Base-by-base conservation (phyloP, 1,140 invertebrate species). In the Leptestheria dahalacensis region DNA sequence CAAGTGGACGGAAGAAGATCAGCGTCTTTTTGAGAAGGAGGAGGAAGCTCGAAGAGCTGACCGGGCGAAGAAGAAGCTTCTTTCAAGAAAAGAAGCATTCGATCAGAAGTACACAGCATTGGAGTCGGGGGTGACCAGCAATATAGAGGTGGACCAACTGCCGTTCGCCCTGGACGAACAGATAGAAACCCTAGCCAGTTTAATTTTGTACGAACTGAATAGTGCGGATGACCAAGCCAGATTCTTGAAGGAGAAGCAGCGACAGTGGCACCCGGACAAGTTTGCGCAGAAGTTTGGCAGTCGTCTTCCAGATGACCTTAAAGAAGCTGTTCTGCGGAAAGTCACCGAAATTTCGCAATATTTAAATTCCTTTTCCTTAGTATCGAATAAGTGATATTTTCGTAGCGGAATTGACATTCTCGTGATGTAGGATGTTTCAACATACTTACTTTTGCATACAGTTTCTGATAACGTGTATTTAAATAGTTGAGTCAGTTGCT, bases 281-380 rank as follows among this genome's bases (percentile, higher is more conserved):
- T 60, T 60, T 50, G 26, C 58, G 0, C 58, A 60, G n/a, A 60
- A 60, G 21, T 60, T 60, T 29, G 47, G 58, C 15, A 3, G 20
- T 12, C 58, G 58, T 15, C 24, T 60, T 20, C 21, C 24, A 50
- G 58, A 60, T 11, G 48, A 60, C 11, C 20, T n/a, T 10, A 48
- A 49, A 28, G 58, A 60, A 50, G 51, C 4, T 49, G 26, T 50
- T 20, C 9, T 60, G 28, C 29, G 15, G 33, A 49, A 50, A 26
- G 58, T 60, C 6, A 60, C 58, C 3, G 58, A 60, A 50, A 60
- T 60, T 18, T 60, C 58, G 3, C 58, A 60, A 20, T 60, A 52
- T 41, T 41, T 60, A 18, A 60, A 60, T 60, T 24, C 58, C 3
- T 60, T 28, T 52, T n/a, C n/a, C n/a, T n/a, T n/a, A n/a, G n/a